These are phyloP conservation scores for Sebastes cheni DNA, from an alignment of 2,797 vertebrate genomes.

Conservation along the genomic window DNA sequence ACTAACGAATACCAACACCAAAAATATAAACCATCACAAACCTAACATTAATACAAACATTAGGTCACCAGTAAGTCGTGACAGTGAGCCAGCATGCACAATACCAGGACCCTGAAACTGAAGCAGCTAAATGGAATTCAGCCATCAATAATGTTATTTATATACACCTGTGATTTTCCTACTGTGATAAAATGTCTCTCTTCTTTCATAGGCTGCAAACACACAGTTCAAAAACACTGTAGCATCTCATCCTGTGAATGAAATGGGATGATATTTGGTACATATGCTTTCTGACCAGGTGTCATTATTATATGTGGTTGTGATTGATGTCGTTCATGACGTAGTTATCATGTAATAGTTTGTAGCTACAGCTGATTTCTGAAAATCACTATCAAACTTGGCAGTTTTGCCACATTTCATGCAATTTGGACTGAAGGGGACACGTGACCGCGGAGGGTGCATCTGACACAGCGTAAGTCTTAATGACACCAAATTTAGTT, in stretches of 20 bases:
- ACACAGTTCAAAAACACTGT: background rate
- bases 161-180: background rate
- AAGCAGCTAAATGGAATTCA: background rate
- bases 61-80: too few species aligned
- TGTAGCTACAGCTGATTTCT: background rate
- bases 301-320: background rate
- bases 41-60: too few species aligned
- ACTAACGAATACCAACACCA: too few species aligned
- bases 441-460: background rate
- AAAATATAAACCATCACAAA: too few species aligned
- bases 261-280: background rate
- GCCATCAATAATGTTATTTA: background rate
- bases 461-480: constrained; percentile 40
- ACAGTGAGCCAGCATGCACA: too few species aligned
- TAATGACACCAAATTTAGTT: background rate
- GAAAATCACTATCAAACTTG: background rate
- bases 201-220: background rate
- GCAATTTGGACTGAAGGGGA: constrained; percentile 11
- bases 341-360: background rate
- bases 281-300: background rate
- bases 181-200: background rate
- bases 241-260: background rate
- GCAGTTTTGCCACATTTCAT: background rate
- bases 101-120: background rate
- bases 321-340: background rate